Conservation (phyloP, 2,113 vertebrate genomes). For the Scartelaos histophorus region DNA sequence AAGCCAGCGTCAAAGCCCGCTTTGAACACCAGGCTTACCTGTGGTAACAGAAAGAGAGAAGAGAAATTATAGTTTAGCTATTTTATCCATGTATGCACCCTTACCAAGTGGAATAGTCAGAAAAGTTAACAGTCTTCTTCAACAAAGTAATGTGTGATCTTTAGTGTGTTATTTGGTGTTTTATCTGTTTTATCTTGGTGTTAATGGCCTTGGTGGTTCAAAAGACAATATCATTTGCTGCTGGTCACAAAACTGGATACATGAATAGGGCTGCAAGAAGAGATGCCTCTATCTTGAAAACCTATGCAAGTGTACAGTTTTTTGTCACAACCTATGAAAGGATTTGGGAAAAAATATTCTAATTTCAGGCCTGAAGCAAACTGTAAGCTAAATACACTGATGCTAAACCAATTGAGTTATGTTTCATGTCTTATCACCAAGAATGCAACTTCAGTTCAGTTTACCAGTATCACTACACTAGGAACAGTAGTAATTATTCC, state of each 20-base stretch:
- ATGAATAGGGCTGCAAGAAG: background rate
- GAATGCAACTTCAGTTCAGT: background rate
- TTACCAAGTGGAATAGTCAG: background rate
- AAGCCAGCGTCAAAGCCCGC: constrained; percentile 80
- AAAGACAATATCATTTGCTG: background rate
- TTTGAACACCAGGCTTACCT: constrained; percentile 87
- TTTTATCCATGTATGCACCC: background rate
- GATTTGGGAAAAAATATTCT: background rate
- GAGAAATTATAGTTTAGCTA: background rate
- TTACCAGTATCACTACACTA: background rate
- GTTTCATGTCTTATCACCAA: too few species aligned
- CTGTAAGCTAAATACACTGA: too few species aligned
- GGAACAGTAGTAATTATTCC: background rate
- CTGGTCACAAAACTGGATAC: background rate
- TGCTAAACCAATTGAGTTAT: too few species aligned
- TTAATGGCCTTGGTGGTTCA: background rate
- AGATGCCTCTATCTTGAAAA: background rate
- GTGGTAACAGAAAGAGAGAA: background rate
- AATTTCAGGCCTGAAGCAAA: too few species aligned
- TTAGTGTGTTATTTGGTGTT: too few species aligned
- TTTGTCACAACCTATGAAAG: background rate
- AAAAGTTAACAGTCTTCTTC: background rate
- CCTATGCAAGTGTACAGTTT: background rate
- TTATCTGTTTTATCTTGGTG: background rate
- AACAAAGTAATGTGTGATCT: background rate